phyloP scores from a whole-genome alignment of 1,140 invertebrate species.

The Caenorhabditis brenneri region DNA sequence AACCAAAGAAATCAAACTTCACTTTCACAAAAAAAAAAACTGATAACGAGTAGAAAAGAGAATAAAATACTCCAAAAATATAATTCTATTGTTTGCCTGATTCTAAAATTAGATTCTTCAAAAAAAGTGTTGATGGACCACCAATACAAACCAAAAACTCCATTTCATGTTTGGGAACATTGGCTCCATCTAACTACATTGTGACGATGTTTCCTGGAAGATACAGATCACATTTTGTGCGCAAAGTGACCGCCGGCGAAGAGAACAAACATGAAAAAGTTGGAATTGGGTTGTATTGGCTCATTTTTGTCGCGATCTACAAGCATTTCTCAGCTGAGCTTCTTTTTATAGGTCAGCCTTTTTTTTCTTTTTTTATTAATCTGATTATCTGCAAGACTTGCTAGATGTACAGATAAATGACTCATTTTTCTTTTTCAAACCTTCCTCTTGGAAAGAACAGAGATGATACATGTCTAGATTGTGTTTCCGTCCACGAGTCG shows the following conservation, averaged over 20 bases:
- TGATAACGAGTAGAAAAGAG: too few relatives aligned
- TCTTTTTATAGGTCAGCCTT: background rate
- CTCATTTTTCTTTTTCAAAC: background rate
- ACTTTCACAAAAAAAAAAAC: too few relatives aligned
- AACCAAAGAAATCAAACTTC: background rate
- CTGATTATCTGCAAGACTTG: background rate
- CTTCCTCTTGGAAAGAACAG: background rate
- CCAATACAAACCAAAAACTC: background rate
- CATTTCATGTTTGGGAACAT: background rate
- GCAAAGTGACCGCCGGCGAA: slow-evolving; percentile 38
- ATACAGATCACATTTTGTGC: slow-evolving; percentile 30
- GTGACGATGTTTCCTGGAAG: background rate
- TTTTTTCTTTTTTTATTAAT: background rate
- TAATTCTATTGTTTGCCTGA: too few relatives aligned
- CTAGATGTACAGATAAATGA: background rate
- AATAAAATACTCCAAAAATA: too few relatives aligned
- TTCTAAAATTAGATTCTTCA: too few relatives aligned
- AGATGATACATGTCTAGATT: background rate
- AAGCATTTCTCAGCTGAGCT: background rate
- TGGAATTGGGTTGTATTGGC: slow-evolving; percentile 5
- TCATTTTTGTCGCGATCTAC: slow-evolving; percentile 14
- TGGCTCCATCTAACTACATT: background rate
- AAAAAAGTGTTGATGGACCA: background rate
- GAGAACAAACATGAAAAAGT: slow-evolving; percentile 32
- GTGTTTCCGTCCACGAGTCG: background rate